Evolutionary conservation across 2,113 vertebrate genomes (phyloP), one percentile per base, ranked within the genome.

Genomic region (Herpailurus yagouaroundi): DNA sequence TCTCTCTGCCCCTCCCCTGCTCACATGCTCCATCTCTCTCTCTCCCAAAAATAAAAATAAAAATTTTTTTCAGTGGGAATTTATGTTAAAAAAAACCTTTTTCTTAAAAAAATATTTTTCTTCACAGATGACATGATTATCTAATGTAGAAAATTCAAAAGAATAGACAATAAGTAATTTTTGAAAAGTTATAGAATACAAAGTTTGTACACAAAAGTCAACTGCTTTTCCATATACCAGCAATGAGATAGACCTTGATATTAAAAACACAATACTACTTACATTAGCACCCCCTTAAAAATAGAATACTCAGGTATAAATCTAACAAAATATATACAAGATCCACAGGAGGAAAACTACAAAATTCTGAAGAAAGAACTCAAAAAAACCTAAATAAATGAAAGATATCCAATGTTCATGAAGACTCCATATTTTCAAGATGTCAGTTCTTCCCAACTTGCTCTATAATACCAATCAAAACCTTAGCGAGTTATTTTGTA

Each of bases 341-440:
- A n/a, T 33, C 16, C 29, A 33, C 52, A 38, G 16, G 36, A 57
- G 64, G 29, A 23, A 57, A 71, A 82, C 64, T 82, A 55, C 3
- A 71, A 82, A 82, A 82, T 21, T 55, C n/a, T 45, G 14, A 82
- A 18, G 19, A 68, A 69, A 55, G 36, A 92, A 81, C 57, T 71
- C 18, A 55, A 69, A 81, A 91, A 77, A 25, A 76, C 15, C 76
- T 81, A 81, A 81, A 55, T 92, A 92, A 92, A 82, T 90, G 57
- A 50, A 33, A 79, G 23, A 57, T 41, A 92, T 71, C 55, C 50
- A 14, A 82, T 18, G 13, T 45, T 82, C 29, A 23, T n/a, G 25
- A 52, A 52, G 6, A 79, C 33, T 21, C 27, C 41, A 5, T 33
- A 57, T n/a, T 69, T 31, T 71, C 36, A 82, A 81, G 5, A 71